Base-by-base conservation (phyloP, 2,888 invertebrate species). In the Abrostola tripartita region DNA sequence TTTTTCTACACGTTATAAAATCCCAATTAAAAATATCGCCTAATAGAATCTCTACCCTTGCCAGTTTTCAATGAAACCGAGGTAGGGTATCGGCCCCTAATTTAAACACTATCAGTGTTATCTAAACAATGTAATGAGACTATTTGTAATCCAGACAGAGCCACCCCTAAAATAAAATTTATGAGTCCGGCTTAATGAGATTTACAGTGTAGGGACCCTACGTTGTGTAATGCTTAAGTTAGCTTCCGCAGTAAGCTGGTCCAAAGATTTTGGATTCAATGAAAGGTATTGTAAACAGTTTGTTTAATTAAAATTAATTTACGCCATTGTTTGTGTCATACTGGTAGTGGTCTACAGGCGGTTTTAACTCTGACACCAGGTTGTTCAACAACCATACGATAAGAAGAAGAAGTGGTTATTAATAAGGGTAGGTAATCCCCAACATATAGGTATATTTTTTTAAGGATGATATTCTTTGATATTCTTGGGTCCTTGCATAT, bases 61-160 rank as follows among this genome's bases (percentile, higher is more conserved):
- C 61, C 60, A 38, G 40, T 62, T 66, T 70, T 37, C 57, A 78
- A 68, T 57, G 55, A 50, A 52, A 49, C 44, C n/a, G 14, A 57
- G 49, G 57, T 58, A 75, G 67, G 67, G 73, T 68, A 54, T 60
- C 60, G 60, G 68, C 74, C 54, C 68, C 67, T 75, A 75, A 78
- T 78, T 79, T 79, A 73, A 76, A 75, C 83, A 84, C 83, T 85
- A 86, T 86, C 83, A 77, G 79, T 79, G 76, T 81, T 76, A 82
- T 83, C 86, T 83, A 81, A 85, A 84, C 76, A 82, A 77, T 52
- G 72, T 87, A 87, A 87, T 85, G 84, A 87, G 85, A 81, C 84
- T 81, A 84, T 87, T 85, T 82, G 85, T 85, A 87, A 85, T 82
- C 85, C 78, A 76, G 78, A 77, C 76, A 52, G 69, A 74, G 74